These are phyloP conservation scores for Sipha maydis DNA, from an alignment of 2,888 invertebrate genomes.

Conservation along the genomic window DNA sequence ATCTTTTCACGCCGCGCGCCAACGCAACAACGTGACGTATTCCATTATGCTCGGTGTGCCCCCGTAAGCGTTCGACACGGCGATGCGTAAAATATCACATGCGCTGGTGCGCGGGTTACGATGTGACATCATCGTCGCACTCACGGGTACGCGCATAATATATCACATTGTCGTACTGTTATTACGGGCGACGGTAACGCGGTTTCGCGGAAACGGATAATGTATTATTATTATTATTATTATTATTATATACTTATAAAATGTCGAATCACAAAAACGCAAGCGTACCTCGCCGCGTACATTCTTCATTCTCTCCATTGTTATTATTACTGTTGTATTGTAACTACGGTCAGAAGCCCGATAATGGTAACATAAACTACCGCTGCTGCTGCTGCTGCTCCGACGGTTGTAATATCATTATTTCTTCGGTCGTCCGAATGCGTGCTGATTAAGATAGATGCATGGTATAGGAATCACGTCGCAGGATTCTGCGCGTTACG, in stretches of 20 bases:
- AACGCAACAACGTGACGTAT: neutral
- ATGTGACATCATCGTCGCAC: too few species aligned
- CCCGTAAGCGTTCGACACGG: neutral
- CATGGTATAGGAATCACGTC: too few species aligned
- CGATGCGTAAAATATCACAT: neutral
- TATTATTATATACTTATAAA: neutral
- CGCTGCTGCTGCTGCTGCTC: neutral
- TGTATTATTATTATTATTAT: neutral
- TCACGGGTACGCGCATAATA: too few species aligned
- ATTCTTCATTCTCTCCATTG: too few species aligned
- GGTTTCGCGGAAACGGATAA: slow-evolving; percentile 24
- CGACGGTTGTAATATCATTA: neutral
- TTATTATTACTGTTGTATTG: neutral
- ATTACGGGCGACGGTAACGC: neutral
- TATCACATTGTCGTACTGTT: too few species aligned
- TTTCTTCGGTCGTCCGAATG: too few species aligned
- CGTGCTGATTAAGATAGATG: too few species aligned
- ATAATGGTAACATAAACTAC: neutral
- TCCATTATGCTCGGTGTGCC: neutral
- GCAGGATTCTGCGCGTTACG: too few species aligned
- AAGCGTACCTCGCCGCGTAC: neutral
- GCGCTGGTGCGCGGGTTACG: neutral
- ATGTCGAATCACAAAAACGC: slow-evolving; percentile 10
- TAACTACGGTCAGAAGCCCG: neutral
- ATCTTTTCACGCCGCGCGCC: too few species aligned